A percentile compares a stretch with the other conserved stretches of the same genome.
Evolutionary conservation across 2,797 vertebrate species (phyloP).

Genomic region (Zalophus californianus): DNA sequence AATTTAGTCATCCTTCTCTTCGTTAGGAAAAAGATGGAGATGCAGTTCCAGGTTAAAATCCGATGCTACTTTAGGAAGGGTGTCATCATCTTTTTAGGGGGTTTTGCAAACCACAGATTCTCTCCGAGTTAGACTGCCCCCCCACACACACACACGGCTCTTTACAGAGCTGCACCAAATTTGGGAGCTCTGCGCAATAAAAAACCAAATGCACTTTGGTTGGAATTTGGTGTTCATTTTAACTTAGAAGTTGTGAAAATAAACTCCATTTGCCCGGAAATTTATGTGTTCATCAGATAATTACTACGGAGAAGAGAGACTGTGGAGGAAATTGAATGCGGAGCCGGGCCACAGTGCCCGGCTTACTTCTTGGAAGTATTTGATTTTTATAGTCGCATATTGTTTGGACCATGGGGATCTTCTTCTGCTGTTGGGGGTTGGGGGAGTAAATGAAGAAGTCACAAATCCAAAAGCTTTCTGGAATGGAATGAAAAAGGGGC

Average conservation of each 20-base stretch:
- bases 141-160: fast-evolving
- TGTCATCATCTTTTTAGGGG: conserved; percentile 62
- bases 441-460: not conserved
- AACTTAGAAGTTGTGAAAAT: conserved; percentile 63
- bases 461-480: conserved; percentile 8
- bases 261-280: not conserved
- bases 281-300: not conserved
- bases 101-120: not conserved
- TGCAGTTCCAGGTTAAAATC: conserved; percentile 56
- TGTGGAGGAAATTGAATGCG: not conserved
- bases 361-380: not conserved
- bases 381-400: not conserved
- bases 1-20: conserved; percentile 88
- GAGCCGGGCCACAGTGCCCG: not conserved
- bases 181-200: not conserved
- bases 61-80: conserved; percentile 57
- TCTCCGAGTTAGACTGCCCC: conserved; percentile 49
- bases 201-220: not conserved
- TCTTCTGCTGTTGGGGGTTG: not conserved
- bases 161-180: conserved; percentile 46
- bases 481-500: not conserved
- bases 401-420: not conserved
- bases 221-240: conserved; percentile 36
- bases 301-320: not conserved
- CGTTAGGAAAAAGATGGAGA: conserved; percentile 76